Evolutionary conservation across 2,888 invertebrate species (phyloP).

Genomic region (Noctuana brunneofusca): DNA sequence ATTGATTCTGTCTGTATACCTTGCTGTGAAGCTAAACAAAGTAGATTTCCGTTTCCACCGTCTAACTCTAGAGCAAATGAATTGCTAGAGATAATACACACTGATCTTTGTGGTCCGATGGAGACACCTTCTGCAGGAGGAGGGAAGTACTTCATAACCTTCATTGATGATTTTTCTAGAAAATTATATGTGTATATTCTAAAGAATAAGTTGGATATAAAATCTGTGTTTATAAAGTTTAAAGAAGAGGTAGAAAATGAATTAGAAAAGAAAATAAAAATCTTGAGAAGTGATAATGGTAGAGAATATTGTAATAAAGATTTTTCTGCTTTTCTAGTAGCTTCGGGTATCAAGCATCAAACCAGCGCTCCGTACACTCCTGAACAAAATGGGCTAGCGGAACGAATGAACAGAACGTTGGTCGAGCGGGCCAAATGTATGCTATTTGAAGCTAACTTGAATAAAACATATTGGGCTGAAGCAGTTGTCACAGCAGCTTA

Average conservation of each 20-base stretch:
- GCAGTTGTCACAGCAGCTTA: conserved; percentile 42
- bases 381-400: conserved; percentile 49
- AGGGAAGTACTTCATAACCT: conserved; percentile 52
- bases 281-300: conserved; percentile 29
- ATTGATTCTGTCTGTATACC: conserved; percentile 19
- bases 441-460: conserved; percentile 31
- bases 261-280: conserved; percentile 33
- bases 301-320: conserved; percentile 34
- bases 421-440: conserved; percentile 39
- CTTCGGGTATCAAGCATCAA: conserved; percentile 44
- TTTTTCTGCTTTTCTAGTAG: conserved; percentile 23
- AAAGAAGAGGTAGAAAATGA: conserved; percentile 36
- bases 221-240: conserved; percentile 36
- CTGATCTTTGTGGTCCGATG: conserved; percentile 57
- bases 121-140: conserved; percentile 49
- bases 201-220: conserved; percentile 45
- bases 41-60: conserved; percentile 31
- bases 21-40: conserved; percentile 35
- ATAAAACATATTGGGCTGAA: conserved; percentile 47
- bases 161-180: conserved; percentile 51
- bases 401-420: conserved; percentile 42
- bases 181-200: conserved; percentile 49
- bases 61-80: conserved; percentile 29
- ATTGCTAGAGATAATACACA: conserved; percentile 49
- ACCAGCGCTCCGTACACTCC: conserved; percentile 45